phyloP scores from a whole-genome alignment of 2,113 vertebrate species.

The Aythya baeri region DNA sequence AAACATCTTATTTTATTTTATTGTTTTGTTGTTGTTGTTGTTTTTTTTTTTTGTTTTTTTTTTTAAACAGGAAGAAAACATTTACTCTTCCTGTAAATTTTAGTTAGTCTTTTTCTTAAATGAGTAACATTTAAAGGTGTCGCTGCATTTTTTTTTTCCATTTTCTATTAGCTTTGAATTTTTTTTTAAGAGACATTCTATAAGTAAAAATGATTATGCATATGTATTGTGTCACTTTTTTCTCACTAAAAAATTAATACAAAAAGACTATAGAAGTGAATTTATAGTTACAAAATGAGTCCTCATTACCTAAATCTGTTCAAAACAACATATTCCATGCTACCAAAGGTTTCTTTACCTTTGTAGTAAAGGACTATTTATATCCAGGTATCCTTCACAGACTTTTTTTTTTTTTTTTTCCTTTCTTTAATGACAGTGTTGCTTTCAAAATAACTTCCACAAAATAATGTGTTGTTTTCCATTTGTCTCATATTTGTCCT shows the following conservation, averaged over 20 bases:
- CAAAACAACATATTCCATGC: rapidly evolving
- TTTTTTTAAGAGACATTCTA: background rate
- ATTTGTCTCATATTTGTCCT: background rate
- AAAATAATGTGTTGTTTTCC: background rate
- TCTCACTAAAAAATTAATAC: background rate
- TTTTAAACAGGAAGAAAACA: too few relatives aligned
- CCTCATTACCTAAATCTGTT: background rate
- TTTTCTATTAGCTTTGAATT: background rate
- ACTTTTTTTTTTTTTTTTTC: too few relatives aligned
- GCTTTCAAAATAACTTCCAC: too few relatives aligned
- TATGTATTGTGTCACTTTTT: background rate
- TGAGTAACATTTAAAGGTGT: background rate
- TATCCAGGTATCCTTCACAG: background rate
- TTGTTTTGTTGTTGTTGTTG: too few relatives aligned
- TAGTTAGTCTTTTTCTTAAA: background rate
- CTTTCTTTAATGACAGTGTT: background rate
- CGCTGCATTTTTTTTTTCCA: background rate
- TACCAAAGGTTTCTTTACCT: background rate
- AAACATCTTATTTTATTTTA: background rate
- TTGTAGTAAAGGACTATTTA: background rate
- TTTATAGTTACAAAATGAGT: background rate
- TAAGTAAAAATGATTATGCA: background rate
- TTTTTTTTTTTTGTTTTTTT: too few relatives aligned
- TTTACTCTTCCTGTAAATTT: background rate
- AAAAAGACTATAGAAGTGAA: background rate